Evolutionary conservation across 2,888 invertebrate species (phyloP).

Genomic region (Hydrotaea diabolus): DNA sequence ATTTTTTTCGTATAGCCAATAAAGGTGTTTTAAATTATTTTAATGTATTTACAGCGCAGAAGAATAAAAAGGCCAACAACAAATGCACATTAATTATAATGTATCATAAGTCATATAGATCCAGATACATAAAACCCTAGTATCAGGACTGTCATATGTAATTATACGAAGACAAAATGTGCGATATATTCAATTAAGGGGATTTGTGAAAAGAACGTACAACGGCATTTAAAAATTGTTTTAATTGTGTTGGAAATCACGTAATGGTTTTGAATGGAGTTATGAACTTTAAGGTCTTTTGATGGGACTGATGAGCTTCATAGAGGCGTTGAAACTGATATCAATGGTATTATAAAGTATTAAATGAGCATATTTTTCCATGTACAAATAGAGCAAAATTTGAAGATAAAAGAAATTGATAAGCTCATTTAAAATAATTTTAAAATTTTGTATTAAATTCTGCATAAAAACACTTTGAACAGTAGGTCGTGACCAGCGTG

Average conservation of each 20-base stretch:
- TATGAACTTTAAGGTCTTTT: too few species aligned
- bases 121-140: conserved; percentile 1
- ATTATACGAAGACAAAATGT: conserved; percentile 16
- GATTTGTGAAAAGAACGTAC: neutral
- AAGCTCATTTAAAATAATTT: too few species aligned
- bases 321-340: too few species aligned
- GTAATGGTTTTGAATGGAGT: neutral
- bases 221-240: conserved; percentile 28
- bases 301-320: too few species aligned
- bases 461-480: too few species aligned
- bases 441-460: too few species aligned
- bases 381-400: too few species aligned
- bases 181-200: conserved; percentile 34
- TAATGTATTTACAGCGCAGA: conserved; percentile 45
- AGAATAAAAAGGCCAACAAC: conserved; percentile 18
- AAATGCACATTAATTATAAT: conserved; percentile 60
- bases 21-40: conserved; percentile 63
- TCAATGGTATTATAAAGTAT: too few species aligned
- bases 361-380: too few species aligned
- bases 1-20: conserved; percentile 20
- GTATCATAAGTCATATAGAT: conserved; percentile 63
- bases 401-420: too few species aligned
- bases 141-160: conserved; percentile 27
- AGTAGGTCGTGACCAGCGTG: too few species aligned
- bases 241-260: conserved; percentile 5